phyloP scores from a whole-genome alignment of 2,797 vertebrate genomes.

The Acomys russatus region DNA sequence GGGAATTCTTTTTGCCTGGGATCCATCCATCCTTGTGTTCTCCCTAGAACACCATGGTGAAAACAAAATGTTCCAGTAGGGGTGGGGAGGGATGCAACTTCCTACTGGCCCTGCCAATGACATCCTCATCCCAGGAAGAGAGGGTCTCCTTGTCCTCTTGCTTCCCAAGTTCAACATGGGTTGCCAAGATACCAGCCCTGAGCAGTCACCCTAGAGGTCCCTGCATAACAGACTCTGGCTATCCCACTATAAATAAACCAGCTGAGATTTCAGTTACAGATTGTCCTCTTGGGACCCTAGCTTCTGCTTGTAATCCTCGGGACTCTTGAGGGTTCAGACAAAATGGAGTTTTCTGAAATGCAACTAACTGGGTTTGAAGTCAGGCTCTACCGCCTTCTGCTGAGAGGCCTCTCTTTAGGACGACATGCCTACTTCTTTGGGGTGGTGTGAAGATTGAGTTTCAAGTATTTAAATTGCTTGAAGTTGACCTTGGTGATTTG shows the following conservation, averaged over 20 bases:
- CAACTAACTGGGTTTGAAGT: not conserved
- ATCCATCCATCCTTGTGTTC: not conserved
- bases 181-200: not conserved
- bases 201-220: not conserved
- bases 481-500: not conserved
- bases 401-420: constrained; percentile 3
- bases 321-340: not conserved
- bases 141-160: constrained; percentile 3
- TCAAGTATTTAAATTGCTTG: not conserved
- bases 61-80: constrained; percentile 34
- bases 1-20: not conserved
- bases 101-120: not conserved
- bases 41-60: not conserved
- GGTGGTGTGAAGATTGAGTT: not conserved
- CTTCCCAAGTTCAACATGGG: constrained; percentile 2
- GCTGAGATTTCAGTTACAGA: not conserved
- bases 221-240: not conserved
- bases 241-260: not conserved
- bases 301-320: not conserved
- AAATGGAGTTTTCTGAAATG: constrained; percentile 54
- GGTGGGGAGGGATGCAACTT: not conserved
- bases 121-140: constrained; percentile 19
- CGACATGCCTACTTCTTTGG: not conserved
- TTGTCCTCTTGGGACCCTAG: constrained; percentile 18
- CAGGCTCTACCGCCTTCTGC: not conserved